Evolutionary conservation across 2,113 vertebrate genomes (phyloP).

Genomic region (Zosterops japonicus): DNA sequence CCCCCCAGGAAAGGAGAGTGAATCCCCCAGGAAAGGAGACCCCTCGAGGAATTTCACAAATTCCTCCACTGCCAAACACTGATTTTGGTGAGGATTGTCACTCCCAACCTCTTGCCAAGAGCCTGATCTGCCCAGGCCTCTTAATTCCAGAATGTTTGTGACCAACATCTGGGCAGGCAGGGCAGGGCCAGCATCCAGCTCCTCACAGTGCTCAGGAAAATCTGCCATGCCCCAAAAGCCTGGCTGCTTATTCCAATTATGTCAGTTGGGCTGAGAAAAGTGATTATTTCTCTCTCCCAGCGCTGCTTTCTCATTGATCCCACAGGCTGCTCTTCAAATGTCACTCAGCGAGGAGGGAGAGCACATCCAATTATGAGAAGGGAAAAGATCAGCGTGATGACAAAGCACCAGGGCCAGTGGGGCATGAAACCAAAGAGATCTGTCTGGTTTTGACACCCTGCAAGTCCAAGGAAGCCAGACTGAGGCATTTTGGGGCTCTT

Average conservation of each 20-base stretch:
- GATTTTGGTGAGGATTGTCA: background rate
- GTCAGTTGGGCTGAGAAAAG: conserved; percentile 39
- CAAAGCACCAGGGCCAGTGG: conserved; percentile 12
- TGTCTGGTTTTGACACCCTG: background rate
- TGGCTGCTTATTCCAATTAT: conserved; percentile 27
- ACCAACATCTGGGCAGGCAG: background rate
- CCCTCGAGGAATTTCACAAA: background rate
- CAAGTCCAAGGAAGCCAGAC: background rate
- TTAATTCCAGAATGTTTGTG: background rate
- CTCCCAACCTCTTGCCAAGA: background rate
- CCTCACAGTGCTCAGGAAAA: background rate
- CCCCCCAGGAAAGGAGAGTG: too few species aligned
- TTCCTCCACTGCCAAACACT: background rate
- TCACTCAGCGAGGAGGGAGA: conserved; percentile 26
- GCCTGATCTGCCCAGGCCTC: background rate
- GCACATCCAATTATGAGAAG: conserved; percentile 29
- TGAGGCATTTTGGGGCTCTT: background rate
- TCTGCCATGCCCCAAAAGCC: background rate
- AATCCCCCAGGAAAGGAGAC: too few species aligned
- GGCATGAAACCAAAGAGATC: background rate
- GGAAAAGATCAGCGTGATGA: conserved; percentile 23
- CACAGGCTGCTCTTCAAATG: conserved; percentile 49
- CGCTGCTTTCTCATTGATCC: conserved; percentile 47
- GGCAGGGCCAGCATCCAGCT: background rate
- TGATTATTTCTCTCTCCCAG: conserved; percentile 25